Conservation (phyloP, 2,888 invertebrate species). For the Prosopocoilus inquinatus region DNA sequence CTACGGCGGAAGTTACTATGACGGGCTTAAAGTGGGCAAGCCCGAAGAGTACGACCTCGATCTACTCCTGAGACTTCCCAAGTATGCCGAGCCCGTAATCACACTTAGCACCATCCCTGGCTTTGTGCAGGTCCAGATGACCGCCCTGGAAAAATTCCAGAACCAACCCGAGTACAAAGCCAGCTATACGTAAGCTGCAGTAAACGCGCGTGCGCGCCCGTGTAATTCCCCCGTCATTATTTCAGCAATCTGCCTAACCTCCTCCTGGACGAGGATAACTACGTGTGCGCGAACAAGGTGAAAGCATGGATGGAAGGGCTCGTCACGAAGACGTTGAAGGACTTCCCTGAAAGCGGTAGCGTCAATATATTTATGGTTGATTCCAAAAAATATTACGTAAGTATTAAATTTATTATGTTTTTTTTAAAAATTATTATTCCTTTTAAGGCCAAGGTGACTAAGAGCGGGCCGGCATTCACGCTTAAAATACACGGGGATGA, state of each 20-base stretch:
- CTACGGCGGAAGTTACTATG: slow-evolving; percentile 62
- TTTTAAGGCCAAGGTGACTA: slow-evolving; percentile 13
- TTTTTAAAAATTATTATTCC: background rate
- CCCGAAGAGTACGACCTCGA: slow-evolving; percentile 64
- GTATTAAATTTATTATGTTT: background rate
- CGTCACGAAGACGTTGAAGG: slow-evolving; percentile 51
- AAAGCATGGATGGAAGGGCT: slow-evolving; percentile 55
- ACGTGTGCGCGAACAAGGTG: slow-evolving; percentile 24
- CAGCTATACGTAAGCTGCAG: slow-evolving; percentile 10
- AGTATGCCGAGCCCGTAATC: slow-evolving; percentile 45
- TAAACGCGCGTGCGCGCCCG: no score
- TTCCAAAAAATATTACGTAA: slow-evolving; percentile 14
- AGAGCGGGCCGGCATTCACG: slow-evolving; percentile 58
- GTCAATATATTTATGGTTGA: slow-evolving; percentile 1
- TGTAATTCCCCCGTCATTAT: background rate
- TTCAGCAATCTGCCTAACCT: slow-evolving; percentile 26
- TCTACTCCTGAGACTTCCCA: slow-evolving; percentile 56
- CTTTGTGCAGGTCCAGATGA: slow-evolving; percentile 51
- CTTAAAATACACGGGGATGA: slow-evolving; percentile 44
- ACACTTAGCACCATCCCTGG: slow-evolving; percentile 44
- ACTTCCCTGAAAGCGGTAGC: slow-evolving; percentile 31
- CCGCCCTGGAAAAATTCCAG: slow-evolving; percentile 24
- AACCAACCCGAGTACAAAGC: slow-evolving; percentile 27
- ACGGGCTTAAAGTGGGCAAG: slow-evolving; percentile 58
- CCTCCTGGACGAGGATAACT: slow-evolving; percentile 46